phyloP scores from a whole-genome alignment of 2,888 invertebrate species.

The Parnassius smintheus region DNA sequence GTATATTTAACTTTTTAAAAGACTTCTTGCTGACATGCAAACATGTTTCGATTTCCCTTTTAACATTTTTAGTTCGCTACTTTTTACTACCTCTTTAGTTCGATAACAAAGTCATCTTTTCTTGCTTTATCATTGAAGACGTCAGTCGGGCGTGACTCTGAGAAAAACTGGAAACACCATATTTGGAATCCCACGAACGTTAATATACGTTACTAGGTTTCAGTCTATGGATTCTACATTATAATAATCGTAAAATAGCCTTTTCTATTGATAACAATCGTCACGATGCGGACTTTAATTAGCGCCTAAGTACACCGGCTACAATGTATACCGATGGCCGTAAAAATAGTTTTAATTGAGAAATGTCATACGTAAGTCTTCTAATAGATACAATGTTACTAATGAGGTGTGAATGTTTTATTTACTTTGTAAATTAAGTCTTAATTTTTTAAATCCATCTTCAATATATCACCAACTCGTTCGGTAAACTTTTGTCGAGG shows the following conservation, averaged over 20 bases:
- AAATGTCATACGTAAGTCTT: conserved; percentile 14
- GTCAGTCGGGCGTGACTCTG: conserved; percentile 12
- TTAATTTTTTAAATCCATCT: too few species aligned
- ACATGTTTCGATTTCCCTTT: conserved; percentile 5
- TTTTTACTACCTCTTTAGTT: too few species aligned
- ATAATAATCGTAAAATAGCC: conserved; percentile 26
- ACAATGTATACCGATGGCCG: conserved; percentile 14
- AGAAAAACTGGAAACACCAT: conserved; percentile 27
- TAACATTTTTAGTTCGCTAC: too few species aligned
- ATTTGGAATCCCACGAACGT: conserved; percentile 22
- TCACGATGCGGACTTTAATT: conserved; percentile 14
- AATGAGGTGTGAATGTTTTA: conserved; percentile 14
- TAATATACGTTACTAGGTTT: conserved; percentile 26
- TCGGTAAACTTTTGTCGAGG: too few species aligned
- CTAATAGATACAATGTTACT: conserved; percentile 4
- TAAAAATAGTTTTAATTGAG: conserved; percentile 21
- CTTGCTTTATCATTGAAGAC: conserved; percentile 21
- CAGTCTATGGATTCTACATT: conserved; percentile 23
- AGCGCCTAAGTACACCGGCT: conserved; percentile 1
- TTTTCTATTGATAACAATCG: conserved; percentile 21
- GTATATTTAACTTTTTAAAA: too few species aligned
- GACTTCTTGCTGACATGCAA: background rate
- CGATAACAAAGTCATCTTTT: conserved; percentile 2
- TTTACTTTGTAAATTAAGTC: conserved; percentile 2
- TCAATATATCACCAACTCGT: too few species aligned